Percentiles rank a stretch among this genome's conserved stretches.
phyloP scores from a whole-genome alignment of 2,113 vertebrate genomes.

The Vimba vimba region DNA sequence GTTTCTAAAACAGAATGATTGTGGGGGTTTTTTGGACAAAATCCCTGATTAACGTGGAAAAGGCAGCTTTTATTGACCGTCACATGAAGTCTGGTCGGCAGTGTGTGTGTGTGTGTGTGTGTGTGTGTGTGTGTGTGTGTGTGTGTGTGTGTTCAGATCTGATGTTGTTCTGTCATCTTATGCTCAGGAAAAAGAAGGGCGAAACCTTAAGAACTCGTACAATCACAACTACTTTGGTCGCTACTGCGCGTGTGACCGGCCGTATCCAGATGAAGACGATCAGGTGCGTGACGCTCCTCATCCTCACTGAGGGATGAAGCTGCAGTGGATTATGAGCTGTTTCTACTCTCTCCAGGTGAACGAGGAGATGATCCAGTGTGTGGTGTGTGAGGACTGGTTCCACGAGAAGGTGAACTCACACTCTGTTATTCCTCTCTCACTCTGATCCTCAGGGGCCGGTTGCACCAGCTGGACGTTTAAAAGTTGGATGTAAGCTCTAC shows the following conservation, averaged over 20 bases:
- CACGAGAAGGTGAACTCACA: conserved; percentile 83
- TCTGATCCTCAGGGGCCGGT: background rate
- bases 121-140: background rate
- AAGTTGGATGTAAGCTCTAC: too few relatives aligned
- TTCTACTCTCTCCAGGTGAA: conserved; percentile 73
- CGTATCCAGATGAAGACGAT: conserved; percentile 90
- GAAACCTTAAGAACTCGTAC: conserved; percentile 87
- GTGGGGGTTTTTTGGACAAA: too few relatives aligned
- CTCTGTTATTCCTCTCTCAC: background rate
- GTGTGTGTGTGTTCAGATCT: background rate
- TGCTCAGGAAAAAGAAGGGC: conserved; percentile 82
- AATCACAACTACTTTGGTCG: conserved; percentile 92
- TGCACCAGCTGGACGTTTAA: too few relatives aligned
- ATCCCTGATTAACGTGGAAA: too few relatives aligned
- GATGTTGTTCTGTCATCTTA: background rate
- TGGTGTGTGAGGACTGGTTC: conserved; percentile 97
- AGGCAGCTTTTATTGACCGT: background rate
- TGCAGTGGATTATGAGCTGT: background rate
- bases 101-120: too few relatives aligned
- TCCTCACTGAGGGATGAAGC: background rate
- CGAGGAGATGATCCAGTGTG: conserved; percentile 97
- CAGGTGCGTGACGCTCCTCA: conserved; percentile 76
- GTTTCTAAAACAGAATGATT: too few relatives aligned
- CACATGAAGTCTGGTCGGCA: too few relatives aligned
- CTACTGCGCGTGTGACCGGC: conserved; percentile 93